Evolutionary conservation across 2,797 vertebrate species (phyloP).

Genomic region (Malurus leucopterus): DNA sequence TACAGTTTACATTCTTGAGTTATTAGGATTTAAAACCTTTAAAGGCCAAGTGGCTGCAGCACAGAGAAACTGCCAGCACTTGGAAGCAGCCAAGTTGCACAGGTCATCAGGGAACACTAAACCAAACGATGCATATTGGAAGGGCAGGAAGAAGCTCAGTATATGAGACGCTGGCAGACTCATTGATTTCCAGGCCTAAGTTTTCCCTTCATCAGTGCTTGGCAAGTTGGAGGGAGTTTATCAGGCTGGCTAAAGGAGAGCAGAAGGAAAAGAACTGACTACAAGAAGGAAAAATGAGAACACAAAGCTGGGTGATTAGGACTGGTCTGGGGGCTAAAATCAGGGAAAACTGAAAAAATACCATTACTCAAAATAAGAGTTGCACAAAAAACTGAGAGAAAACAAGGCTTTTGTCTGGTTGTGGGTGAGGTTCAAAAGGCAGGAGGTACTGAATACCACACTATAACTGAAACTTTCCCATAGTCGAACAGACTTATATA

Average conservation of each 20-base stretch:
- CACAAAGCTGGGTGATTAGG: not conserved
- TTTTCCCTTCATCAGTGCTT: not conserved
- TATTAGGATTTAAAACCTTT: not conserved
- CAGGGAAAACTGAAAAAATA: not conserved
- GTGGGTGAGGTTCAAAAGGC: not conserved
- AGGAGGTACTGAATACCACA: not conserved
- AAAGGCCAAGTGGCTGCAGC: not conserved
- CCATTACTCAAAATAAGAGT: not conserved
- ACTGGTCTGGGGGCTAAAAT: not conserved
- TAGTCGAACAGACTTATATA: not conserved
- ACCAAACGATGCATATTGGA: not conserved
- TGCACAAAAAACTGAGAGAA: not conserved
- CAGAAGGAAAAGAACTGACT: not conserved
- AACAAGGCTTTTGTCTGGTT: not conserved
- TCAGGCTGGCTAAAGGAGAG: not conserved
- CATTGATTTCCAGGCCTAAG: not conserved
- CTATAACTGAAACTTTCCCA: not conserved
- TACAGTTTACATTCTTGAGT: not conserved
- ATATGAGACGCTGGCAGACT: not conserved
- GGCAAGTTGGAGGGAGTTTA: not conserved
- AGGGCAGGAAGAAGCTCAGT: not conserved
- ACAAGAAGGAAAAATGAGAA: not conserved
- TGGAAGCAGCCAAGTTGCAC: not conserved
- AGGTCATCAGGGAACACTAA: not conserved
- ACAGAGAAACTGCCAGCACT: not conserved